Evolutionary conservation across 2,113 vertebrate species (phyloP).

Genomic region (Hyla sarda): DNA sequence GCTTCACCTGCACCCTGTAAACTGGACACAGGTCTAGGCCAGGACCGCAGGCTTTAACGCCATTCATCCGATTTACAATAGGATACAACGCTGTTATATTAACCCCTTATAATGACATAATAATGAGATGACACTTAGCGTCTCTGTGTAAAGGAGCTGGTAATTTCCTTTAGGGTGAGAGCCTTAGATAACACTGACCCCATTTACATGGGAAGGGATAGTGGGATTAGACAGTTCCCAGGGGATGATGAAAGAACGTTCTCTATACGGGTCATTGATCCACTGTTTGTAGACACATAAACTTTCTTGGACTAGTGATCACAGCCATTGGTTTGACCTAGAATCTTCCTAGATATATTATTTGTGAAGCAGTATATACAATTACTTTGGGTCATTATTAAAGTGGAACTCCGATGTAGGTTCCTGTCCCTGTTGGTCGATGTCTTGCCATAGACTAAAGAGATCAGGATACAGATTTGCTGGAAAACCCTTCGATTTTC

Average conservation of each 20-base stretch:
- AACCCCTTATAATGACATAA: not conserved
- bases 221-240: not conserved
- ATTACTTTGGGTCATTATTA: too few species aligned
- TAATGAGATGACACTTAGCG: constrained; percentile 8
- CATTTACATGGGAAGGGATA: not conserved
- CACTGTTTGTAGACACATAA: not conserved
- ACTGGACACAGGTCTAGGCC: not conserved
- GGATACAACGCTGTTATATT: not conserved
- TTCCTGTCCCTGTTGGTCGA: too few species aligned
- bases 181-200: not conserved
- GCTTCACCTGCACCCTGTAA: too few species aligned
- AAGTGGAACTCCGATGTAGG: too few species aligned
- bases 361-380: too few species aligned
- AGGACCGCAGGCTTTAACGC: not conserved
- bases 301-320: not conserved
- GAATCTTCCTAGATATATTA: too few species aligned
- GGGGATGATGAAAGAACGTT: not conserved
- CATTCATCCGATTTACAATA: not conserved
- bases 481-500: too few species aligned
- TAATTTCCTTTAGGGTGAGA: not conserved
- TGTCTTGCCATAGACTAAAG: too few species aligned
- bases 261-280: not conserved
- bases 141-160: not conserved
- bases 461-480: too few species aligned
- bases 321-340: not conserved